A percentile compares a stretch with the other conserved stretches of the same genome.
Evolutionary conservation across 2,113 vertebrate species (phyloP).

Genomic region (Megaceryle torquata): DNA sequence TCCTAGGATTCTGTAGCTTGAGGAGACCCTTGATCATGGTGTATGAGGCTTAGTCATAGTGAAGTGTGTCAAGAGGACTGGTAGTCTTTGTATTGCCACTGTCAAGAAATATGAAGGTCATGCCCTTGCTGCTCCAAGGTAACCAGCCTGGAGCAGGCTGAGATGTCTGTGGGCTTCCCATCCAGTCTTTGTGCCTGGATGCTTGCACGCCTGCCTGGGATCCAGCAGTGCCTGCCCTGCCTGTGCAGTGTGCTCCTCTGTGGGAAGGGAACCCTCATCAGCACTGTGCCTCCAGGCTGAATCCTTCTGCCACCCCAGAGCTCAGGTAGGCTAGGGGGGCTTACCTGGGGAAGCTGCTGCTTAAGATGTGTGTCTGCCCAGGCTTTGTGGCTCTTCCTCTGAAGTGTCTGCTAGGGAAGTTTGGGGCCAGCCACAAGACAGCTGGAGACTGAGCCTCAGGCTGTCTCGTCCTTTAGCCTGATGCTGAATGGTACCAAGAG

Average conservation of each 20-base stretch:
- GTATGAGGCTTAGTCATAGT: background rate
- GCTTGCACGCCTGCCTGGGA: background rate
- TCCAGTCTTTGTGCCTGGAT: rapidly evolving
- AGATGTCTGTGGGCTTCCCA: background rate
- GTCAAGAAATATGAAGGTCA: background rate
- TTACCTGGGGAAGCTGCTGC: background rate
- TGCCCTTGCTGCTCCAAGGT: background rate
- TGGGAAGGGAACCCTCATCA: background rate
- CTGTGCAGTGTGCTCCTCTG: rapidly evolving
- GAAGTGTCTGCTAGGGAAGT: background rate
- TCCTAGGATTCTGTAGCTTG: background rate
- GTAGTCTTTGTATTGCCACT: background rate
- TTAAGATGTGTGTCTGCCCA: background rate
- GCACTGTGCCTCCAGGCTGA: rapidly evolving
- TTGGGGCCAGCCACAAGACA: background rate
- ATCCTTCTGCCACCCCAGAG: background rate
- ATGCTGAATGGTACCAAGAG: background rate
- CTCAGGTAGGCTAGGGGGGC: background rate
- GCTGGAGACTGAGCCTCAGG: background rate
- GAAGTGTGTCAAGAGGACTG: background rate
- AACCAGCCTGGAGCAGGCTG: background rate
- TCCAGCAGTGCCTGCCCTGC: background rate
- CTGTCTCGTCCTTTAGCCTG: background rate
- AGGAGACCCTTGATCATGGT: background rate
- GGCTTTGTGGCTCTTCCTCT: background rate